A percentile compares a stretch with the other conserved stretches of the same genome.
Conservation (phyloP, 2,113 vertebrate species). For the Pygoscelis adeliae region DNA sequence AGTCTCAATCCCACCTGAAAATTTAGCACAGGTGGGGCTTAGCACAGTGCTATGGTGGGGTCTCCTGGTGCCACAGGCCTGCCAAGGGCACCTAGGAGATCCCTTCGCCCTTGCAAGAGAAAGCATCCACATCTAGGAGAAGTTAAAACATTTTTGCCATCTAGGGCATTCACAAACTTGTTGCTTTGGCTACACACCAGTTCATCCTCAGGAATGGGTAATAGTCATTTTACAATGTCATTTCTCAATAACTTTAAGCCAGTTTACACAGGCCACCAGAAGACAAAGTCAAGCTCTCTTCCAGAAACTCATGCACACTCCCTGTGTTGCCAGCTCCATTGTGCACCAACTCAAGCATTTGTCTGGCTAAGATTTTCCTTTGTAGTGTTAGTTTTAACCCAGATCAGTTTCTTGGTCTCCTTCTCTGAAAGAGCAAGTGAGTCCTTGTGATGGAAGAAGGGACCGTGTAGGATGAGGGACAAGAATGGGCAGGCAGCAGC, state of each 20-base stretch:
- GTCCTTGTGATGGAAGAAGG: neutral
- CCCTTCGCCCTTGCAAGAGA: neutral
- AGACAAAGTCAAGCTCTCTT: neutral
- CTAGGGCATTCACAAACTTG: neutral
- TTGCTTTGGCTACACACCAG: neutral
- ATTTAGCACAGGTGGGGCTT: neutral
- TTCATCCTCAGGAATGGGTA: neutral
- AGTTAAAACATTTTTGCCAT: neutral
- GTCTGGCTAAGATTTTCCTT: neutral
- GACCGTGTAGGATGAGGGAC: fast-evolving
- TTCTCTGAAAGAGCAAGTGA: neutral
- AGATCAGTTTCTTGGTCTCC: neutral
- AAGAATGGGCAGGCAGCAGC: neutral
- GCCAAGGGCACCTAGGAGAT: neutral
- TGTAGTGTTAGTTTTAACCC: neutral
- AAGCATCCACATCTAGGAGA: neutral
- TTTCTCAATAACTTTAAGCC: neutral
- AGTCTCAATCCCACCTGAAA: neutral
- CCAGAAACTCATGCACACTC: neutral
- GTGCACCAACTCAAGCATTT: neutral
- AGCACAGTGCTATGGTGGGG: neutral
- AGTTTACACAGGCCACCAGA: neutral
- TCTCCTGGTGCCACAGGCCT: neutral
- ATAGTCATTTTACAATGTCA: neutral
- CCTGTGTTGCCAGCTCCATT: neutral